These are phyloP conservation scores for Meles meles DNA, from an alignment of 2,113 vertebrate genomes.

Conservation along the genomic window DNA sequence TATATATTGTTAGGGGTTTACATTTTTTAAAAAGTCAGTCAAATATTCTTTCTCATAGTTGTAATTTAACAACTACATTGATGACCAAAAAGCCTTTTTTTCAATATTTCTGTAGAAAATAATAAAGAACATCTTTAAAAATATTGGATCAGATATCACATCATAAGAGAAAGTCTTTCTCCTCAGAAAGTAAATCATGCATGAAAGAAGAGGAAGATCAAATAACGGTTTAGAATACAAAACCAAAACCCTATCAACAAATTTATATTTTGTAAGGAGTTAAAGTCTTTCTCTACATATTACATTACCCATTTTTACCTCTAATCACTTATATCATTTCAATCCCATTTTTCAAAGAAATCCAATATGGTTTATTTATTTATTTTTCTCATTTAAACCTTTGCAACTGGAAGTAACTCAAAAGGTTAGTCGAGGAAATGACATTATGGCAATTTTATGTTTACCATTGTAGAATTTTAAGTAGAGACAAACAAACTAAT, in stretches of 20 bases:
- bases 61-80: neutral
- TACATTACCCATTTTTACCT: neutral
- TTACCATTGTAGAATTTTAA: neutral
- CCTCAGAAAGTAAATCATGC: neutral
- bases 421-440: neutral
- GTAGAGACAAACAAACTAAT: neutral
- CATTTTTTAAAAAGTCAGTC: neutral
- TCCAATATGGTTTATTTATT: neutral
- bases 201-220: neutral
- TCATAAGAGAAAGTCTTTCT: neutral
- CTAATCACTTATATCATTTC: neutral
- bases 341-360: neutral
- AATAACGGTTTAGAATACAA: neutral
- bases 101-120: neutral
- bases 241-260: neutral
- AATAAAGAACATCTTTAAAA: neutral
- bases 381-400: neutral
- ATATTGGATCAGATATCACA: neutral
- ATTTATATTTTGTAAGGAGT: neutral
- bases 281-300: neutral
- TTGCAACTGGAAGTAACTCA: neutral
- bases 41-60: neutral
- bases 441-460: neutral
- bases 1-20: neutral
- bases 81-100: neutral